Evolutionary conservation across 2,888 invertebrate genomes (phyloP).

Genomic region (Leptogaster cylindrica): DNA sequence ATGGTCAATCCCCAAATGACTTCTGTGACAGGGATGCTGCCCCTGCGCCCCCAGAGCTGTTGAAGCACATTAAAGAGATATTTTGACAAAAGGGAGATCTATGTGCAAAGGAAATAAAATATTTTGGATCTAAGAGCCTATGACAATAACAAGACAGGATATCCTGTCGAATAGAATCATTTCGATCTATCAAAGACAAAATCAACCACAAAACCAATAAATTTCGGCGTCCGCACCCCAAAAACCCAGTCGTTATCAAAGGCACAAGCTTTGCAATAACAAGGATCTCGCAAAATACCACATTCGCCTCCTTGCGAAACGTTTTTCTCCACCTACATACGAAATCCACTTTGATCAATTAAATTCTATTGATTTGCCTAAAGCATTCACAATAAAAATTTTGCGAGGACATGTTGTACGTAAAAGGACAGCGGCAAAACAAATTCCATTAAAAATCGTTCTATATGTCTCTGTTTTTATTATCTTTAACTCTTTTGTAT

Average conservation of each 20-base stretch:
- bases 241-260: not conserved
- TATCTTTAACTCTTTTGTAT: slow-evolving; percentile 33
- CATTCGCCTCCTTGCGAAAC: slow-evolving; percentile 2
- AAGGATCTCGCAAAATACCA: not conserved
- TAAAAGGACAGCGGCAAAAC: not conserved
- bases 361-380: slow-evolving; percentile 38
- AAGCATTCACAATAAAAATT: slow-evolving; percentile 22
- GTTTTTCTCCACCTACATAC: not conserved
- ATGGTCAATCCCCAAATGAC: too few relatives aligned
- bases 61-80: too few relatives aligned
- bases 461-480: slow-evolving; percentile 17
- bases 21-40: too few relatives aligned
- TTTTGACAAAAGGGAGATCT: too few relatives aligned
- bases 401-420: not conserved
- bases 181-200: slow-evolving; percentile 36
- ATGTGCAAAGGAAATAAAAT: too few relatives aligned
- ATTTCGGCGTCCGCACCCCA: slow-evolving; percentile 24
- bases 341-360: slow-evolving; percentile 27
- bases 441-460: slow-evolving; percentile 32
- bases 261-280: not conserved
- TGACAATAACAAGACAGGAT: slow-evolving; percentile 27
- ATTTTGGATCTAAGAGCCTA: too few relatives aligned
- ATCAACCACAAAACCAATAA: slow-evolving; percentile 28
- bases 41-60: too few relatives aligned
- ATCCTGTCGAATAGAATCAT: slow-evolving; percentile 18